Evolutionary conservation across 2,113 vertebrate genomes (phyloP).

Genomic region (Eolophus roseicapilla): DNA sequence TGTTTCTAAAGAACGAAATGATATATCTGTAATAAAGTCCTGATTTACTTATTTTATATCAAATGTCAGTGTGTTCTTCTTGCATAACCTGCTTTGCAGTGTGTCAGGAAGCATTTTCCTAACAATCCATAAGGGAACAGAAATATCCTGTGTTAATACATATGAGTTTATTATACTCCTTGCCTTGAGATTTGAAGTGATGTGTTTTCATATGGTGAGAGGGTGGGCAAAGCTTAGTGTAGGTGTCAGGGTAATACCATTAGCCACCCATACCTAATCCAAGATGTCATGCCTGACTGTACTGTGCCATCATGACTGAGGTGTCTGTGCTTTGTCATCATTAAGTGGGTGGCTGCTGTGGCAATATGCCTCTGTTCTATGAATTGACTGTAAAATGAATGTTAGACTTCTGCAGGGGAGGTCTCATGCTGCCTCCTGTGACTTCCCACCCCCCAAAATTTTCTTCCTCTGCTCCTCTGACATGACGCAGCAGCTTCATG

Average conservation of each 20-base stretch:
- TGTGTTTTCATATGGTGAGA: not conserved
- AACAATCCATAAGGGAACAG: not conserved
- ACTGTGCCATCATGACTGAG: not conserved
- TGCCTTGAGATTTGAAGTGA: conserved; percentile 34
- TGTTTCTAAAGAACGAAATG: conserved; percentile 6
- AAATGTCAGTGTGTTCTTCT: conserved; percentile 16
- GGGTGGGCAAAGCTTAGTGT: not conserved
- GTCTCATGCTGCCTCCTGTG: conserved; percentile 8
- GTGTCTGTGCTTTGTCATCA: not conserved
- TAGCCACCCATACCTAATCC: not conserved
- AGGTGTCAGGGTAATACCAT: not conserved
- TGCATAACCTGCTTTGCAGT: not conserved
- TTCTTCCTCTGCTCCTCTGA: conserved; percentile 22
- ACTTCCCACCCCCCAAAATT: not conserved
- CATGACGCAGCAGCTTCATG: conserved; percentile 55
- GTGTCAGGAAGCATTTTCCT: conserved; percentile 23
- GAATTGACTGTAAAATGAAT: conserved; percentile 33
- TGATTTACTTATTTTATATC: not conserved
- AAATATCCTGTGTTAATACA: not conserved
- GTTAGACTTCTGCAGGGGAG: conserved; percentile 10
- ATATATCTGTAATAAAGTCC: not conserved
- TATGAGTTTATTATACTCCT: conserved; percentile 6
- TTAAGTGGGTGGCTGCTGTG: conserved; percentile 40
- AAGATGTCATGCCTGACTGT: conserved; percentile 30
- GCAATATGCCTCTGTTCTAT: conserved; percentile 27